Evolutionary conservation across 1,140 invertebrate species (phyloP), one percentile per base, ranked within the genome.

Genomic region (Ostrea edulis): DNA sequence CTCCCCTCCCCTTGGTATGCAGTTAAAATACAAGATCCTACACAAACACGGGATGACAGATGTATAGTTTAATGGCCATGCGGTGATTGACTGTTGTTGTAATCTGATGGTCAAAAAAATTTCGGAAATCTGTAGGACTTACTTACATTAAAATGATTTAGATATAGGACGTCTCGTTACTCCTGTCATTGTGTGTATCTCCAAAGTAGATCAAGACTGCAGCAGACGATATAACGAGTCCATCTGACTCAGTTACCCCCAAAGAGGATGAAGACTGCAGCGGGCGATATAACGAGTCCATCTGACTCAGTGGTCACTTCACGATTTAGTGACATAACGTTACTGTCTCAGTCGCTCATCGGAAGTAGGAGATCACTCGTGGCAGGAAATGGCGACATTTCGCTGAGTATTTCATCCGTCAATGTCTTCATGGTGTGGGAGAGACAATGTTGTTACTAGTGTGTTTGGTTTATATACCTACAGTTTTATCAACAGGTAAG

Each of bases 331-430:
- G 68, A 77, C 25, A 12, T 77, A 77, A 77, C 68, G 29, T 77
- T 77, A 77, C 25, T 77, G 68, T 77, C 68, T 77, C 25, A 22
- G 29, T 2, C 68, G 22, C 22, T 29, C 0, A 77, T 77, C 68
- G 68, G 68, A 77, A 77, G 25, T 77, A 5, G 25, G 68, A 35
- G 68, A 77, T 77, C 25, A 77, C 68, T 25, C 68, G 7, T 29
- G 68, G 9, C 68, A 77, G 68, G 68, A 77, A 77, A 77, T 77
- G 68, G 68, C 68, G 68, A 77, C 68, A 77, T 77, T 77, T 77
- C 29, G 35, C 68, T 77, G 35, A 77, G 68, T 12, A 77, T 12
- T 77, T 77, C 29, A 77, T 77, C 68, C 68, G 68, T 77, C 68
- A 77, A 77, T 77, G 22, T 77, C 68, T 17, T 77, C 25, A 62